Conservation (phyloP, 2,888 invertebrate species). For the Kryphioiulus occultus region DNA sequence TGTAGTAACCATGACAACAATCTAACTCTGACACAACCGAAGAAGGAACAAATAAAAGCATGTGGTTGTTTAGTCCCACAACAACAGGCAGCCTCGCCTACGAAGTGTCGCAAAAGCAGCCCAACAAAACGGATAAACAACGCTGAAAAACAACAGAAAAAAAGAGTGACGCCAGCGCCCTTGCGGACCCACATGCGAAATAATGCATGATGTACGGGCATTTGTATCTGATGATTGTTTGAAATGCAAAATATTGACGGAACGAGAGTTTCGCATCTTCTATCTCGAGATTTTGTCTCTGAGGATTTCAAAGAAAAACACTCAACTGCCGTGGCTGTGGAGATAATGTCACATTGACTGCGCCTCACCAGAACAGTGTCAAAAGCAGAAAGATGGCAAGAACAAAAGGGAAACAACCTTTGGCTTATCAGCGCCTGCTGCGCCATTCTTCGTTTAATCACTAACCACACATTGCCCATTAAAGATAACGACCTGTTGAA, state of each 20-base stretch:
- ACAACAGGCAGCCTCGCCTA: not conserved
- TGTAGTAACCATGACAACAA: not conserved
- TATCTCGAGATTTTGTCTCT: slow-evolving; percentile 6
- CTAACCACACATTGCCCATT: not conserved
- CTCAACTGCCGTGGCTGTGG: not conserved
- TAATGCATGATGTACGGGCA: not conserved
- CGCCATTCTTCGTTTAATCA: not conserved
- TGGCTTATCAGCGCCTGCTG: not conserved
- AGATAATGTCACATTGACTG: slow-evolving; percentile 1
- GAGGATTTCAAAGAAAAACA: slow-evolving; percentile 29
- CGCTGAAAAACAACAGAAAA: not conserved
- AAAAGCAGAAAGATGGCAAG: not conserved
- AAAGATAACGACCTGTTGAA: not conserved
- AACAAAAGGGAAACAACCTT: not conserved
- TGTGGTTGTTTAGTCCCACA: not conserved
- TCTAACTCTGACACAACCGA: not conserved
- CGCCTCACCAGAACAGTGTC: not conserved
- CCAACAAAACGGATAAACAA: not conserved
- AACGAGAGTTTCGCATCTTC: not conserved
- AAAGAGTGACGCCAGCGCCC: not conserved
- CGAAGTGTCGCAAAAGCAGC: not conserved
- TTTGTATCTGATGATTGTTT: slow-evolving; percentile 13
- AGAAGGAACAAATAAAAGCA: not conserved
- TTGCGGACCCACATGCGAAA: not conserved
- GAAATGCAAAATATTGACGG: slow-evolving; percentile 30